A percentile compares a stretch with the other conserved stretches of the same genome.
Conservation (phyloP, 2,113 vertebrate species). For the Tylochromis polylepis region DNA sequence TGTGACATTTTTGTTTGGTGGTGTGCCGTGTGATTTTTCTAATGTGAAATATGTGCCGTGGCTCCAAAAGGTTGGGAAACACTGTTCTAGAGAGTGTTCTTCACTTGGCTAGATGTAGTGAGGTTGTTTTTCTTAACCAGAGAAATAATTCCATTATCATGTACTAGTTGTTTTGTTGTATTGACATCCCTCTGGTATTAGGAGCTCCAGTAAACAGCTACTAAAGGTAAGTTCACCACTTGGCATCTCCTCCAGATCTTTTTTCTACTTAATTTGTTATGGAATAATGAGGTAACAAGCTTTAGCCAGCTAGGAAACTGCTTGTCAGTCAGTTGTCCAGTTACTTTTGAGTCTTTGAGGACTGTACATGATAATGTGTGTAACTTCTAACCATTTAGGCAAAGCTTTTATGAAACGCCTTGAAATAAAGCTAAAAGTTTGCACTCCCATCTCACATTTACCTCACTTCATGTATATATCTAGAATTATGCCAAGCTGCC, state of each 20-base stretch:
- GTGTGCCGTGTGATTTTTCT: too few relatives aligned
- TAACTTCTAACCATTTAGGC: not conserved
- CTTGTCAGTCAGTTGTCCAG: not conserved
- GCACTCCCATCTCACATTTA: not conserved
- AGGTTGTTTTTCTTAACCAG: not conserved
- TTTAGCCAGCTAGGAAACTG: not conserved
- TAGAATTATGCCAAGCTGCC: not conserved
- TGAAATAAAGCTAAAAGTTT: not conserved
- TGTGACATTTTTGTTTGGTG: too few relatives aligned
- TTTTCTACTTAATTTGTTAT: not conserved
- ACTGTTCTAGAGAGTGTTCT: not conserved
- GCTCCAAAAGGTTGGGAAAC: too few relatives aligned
- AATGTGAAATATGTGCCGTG: too few relatives aligned
- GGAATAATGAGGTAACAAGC: not conserved
- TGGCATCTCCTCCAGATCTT: not conserved
- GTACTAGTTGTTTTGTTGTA: not conserved
- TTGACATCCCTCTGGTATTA: not conserved
- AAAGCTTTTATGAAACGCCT: not conserved
- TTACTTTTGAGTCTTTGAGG: not conserved
- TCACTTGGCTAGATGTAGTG: not conserved
- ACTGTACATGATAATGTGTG: not conserved
- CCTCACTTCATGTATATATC: not conserved
- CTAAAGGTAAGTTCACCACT: not conserved
- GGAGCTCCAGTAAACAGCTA: not conserved
- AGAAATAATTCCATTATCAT: not conserved